A percentile compares a stretch with the other conserved stretches of the same genome.
These are phyloP conservation scores for Polyommatus icarus DNA, from an alignment of 2,888 invertebrate genomes.

Conservation along the genomic window DNA sequence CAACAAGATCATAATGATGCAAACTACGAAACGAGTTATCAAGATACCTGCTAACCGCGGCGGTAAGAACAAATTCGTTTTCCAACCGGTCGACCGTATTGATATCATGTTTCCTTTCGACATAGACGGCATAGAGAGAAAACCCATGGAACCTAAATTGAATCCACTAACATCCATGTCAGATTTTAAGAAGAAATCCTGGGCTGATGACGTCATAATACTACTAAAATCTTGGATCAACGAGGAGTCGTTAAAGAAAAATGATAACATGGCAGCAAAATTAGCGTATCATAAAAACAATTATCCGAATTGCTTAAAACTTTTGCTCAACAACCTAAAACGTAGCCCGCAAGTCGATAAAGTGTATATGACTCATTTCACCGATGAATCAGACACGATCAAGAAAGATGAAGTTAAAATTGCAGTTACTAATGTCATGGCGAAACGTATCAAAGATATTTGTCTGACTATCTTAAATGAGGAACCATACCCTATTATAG, in stretches of 20 bases:
- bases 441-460: slow-evolving; percentile 68
- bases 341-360: slow-evolving; percentile 47
- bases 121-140: slow-evolving; percentile 55
- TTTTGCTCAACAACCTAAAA: slow-evolving; percentile 59
- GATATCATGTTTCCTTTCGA: slow-evolving; percentile 71
- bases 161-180: slow-evolving; percentile 60
- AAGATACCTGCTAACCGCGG: slow-evolving; percentile 80
- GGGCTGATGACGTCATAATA: slow-evolving; percentile 66
- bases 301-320: slow-evolving; percentile 61
- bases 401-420: slow-evolving; percentile 60
- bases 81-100: slow-evolving; percentile 65
- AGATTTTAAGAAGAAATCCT: slow-evolving; percentile 65
- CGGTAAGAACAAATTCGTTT: slow-evolving; percentile 61
- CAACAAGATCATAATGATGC: slow-evolving; percentile 83
- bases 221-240: slow-evolving; percentile 65
- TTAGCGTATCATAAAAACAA: slow-evolving; percentile 61
- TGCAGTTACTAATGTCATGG: slow-evolving; percentile 59
- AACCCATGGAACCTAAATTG: slow-evolving; percentile 54
- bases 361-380: slow-evolving; percentile 58
- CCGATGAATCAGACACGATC: slow-evolving; percentile 41
- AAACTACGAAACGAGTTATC: slow-evolving; percentile 86
- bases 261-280: slow-evolving; percentile 69
- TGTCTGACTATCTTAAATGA: slow-evolving; percentile 68
- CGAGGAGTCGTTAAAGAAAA: slow-evolving; percentile 53
- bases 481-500: slow-evolving; percentile 57